Conservation (phyloP, 2,888 invertebrate genomes). For the Watsonalla binaria region DNA sequence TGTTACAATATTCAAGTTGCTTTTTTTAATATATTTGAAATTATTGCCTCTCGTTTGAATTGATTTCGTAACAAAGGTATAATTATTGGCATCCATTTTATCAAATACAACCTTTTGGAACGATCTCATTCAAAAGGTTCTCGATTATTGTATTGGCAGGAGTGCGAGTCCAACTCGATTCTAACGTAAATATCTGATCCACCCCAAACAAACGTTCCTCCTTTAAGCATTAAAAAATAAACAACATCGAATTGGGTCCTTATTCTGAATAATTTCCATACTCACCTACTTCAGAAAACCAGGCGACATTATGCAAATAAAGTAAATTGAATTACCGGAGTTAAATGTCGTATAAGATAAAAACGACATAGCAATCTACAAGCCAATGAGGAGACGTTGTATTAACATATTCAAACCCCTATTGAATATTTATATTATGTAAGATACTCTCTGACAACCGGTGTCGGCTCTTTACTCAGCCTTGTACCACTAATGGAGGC, state of each 20-base stretch:
- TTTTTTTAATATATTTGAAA: too few relatives aligned
- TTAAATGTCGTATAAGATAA: slow-evolving; percentile 79
- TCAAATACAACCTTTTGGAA: too few relatives aligned
- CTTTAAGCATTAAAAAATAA: background rate
- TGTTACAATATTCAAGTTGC: too few relatives aligned
- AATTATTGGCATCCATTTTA: too few relatives aligned
- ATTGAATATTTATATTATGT: slow-evolving; percentile 76
- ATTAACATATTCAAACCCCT: slow-evolving; percentile 76
- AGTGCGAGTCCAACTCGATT: too few relatives aligned
- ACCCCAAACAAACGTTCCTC: background rate
- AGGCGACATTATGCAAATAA: slow-evolving; percentile 74
- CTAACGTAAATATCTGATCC: background rate
- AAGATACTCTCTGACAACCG: slow-evolving; percentile 35
- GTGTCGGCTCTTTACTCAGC: slow-evolving; percentile 55
- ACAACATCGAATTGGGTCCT: slow-evolving; percentile 21
- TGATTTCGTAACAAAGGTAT: too few relatives aligned
- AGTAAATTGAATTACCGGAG: slow-evolving; percentile 78
- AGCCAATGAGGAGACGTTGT: slow-evolving; percentile 72
- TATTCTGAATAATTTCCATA: slow-evolving; percentile 57
- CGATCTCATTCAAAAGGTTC: too few relatives aligned
- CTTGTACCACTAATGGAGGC: slow-evolving; percentile 68
- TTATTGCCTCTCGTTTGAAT: too few relatives aligned
- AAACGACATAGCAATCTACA: slow-evolving; percentile 77
- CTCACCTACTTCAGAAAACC: slow-evolving; percentile 71
- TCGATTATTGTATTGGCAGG: too few relatives aligned